Conservation (phyloP, 1,140 invertebrate species). For the Euwallacea fornicatus region DNA sequence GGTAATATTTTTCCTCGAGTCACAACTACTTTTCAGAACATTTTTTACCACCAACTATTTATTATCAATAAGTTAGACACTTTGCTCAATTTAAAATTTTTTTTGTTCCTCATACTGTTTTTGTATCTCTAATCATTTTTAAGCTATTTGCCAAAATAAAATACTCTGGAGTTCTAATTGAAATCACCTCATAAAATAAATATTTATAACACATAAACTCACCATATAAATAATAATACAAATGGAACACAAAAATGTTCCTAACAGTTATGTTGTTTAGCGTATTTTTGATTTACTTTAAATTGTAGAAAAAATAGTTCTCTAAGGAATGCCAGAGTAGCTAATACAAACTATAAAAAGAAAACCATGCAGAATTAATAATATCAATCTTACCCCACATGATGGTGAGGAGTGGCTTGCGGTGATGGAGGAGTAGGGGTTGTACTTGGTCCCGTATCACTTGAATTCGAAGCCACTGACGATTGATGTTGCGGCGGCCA, state of each 20-base stretch:
- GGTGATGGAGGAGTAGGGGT: slow-evolving; percentile 53
- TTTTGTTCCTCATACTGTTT: no score
- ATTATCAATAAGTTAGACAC: no score
- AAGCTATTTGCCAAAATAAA: no score
- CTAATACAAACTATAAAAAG: not conserved
- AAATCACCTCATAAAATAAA: not conserved
- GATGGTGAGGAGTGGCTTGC: slow-evolving; percentile 50
- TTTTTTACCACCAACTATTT: not conserved
- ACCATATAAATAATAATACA: no score
- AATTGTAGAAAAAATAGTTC: no score
- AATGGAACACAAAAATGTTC: no score
- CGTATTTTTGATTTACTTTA: no score
- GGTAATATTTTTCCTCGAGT: no score
- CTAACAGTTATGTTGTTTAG: no score
- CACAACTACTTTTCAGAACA: not conserved
- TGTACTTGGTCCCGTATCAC: slow-evolving; percentile 46
- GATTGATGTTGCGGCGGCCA: slow-evolving; percentile 52
- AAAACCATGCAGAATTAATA: not conserved
- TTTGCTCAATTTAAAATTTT: no score
- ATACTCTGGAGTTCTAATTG: not conserved
- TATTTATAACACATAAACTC: not conserved
- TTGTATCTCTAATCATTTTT: no score
- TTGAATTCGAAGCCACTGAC: slow-evolving; percentile 35
- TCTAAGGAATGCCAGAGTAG: no score
- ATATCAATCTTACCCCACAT: slow-evolving; percentile 31